Evolutionary conservation across 2,888 invertebrate species (phyloP).

Genomic region (Buathra laborator): DNA sequence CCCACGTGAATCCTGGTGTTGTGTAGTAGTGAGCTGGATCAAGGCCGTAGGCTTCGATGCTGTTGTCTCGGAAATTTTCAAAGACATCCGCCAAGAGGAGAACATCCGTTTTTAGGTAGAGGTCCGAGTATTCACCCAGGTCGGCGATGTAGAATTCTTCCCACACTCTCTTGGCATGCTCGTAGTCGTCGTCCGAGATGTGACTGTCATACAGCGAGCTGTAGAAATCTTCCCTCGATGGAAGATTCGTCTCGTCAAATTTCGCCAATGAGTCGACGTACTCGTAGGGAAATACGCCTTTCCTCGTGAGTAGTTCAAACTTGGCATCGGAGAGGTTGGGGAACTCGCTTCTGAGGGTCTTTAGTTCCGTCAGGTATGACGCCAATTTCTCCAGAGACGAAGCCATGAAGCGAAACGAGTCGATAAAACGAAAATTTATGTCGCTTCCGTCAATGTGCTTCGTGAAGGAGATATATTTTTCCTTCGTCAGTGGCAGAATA

Average conservation of each 20-base stretch:
- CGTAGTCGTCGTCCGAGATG: slow-evolving; percentile 74
- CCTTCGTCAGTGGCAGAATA: slow-evolving; percentile 70
- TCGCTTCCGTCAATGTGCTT: slow-evolving; percentile 54
- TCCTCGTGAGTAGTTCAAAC: slow-evolving; percentile 71
- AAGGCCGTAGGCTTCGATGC: slow-evolving; percentile 75
- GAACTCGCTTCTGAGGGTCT: slow-evolving; percentile 53
- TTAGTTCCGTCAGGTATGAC: slow-evolving; percentile 65
- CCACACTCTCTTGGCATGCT: slow-evolving; percentile 80
- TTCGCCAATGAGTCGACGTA: slow-evolving; percentile 72
- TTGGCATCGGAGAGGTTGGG: slow-evolving; percentile 49
- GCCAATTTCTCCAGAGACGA: slow-evolving; percentile 75
- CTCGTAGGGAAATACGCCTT: slow-evolving; percentile 79
- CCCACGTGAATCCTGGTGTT: slow-evolving; percentile 61
- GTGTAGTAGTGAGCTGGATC: slow-evolving; percentile 74
- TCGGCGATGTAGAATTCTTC: slow-evolving; percentile 74
- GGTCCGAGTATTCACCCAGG: slow-evolving; percentile 79
- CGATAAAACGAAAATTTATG: slow-evolving; percentile 35
- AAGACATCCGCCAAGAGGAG: slow-evolving; percentile 80
- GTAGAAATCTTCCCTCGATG: slow-evolving; percentile 71
- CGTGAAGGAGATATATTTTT: slow-evolving; percentile 77
- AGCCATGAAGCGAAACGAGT: slow-evolving; percentile 75
- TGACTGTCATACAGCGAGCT: slow-evolving; percentile 68
- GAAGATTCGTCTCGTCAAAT: slow-evolving; percentile 69
- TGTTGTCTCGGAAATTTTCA: slow-evolving; percentile 79
- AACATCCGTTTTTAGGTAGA: slow-evolving; percentile 81